These are phyloP conservation scores for Acanthurus leucopareius DNA, from an alignment of 2,797 vertebrate genomes.

Conservation along the genomic window DNA sequence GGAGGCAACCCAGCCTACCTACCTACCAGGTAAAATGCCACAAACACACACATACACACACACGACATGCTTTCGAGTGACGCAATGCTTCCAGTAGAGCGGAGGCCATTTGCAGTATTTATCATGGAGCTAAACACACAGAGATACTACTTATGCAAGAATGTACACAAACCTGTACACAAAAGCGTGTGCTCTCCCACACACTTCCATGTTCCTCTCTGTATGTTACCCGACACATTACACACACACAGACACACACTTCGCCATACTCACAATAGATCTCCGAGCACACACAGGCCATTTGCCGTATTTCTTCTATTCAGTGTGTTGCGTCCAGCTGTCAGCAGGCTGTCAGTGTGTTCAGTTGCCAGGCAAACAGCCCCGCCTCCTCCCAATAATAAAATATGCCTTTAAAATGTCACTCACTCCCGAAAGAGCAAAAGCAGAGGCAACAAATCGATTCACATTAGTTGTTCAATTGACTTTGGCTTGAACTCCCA, in stretches of 20 bases:
- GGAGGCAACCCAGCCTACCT: conserved; percentile 3
- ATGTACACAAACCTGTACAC: conserved; percentile 4
- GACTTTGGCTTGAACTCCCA: conserved; percentile 85
- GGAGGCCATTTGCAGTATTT: conserved; percentile 49
- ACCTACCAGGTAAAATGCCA: conserved; percentile 29
- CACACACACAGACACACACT: conserved; percentile 53
- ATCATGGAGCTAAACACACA: conserved; percentile 36
- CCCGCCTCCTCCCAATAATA: conserved; percentile 80
- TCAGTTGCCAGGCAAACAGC: conserved; percentile 78
- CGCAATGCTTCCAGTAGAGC: neutral
- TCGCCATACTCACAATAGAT: conserved; percentile 57
- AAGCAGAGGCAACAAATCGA: conserved; percentile 86
- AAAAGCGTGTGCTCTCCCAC: conserved; percentile 1
- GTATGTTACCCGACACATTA: conserved; percentile 45
- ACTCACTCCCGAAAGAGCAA: conserved; percentile 83
- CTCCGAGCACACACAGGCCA: conserved; percentile 63
- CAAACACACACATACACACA: neutral
- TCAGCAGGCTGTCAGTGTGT: conserved; percentile 76
- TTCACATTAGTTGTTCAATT: conserved; percentile 90
- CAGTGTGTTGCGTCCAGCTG: conserved; percentile 73
- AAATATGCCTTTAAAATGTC: conserved; percentile 89
- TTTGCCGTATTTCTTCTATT: conserved; percentile 81
- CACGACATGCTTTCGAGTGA: conserved; percentile 6
- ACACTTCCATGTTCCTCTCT: conserved; percentile 30
- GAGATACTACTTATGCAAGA: neutral